Base-by-base conservation (phyloP, 1,140 invertebrate genomes). In the Cydia pomonella region DNA sequence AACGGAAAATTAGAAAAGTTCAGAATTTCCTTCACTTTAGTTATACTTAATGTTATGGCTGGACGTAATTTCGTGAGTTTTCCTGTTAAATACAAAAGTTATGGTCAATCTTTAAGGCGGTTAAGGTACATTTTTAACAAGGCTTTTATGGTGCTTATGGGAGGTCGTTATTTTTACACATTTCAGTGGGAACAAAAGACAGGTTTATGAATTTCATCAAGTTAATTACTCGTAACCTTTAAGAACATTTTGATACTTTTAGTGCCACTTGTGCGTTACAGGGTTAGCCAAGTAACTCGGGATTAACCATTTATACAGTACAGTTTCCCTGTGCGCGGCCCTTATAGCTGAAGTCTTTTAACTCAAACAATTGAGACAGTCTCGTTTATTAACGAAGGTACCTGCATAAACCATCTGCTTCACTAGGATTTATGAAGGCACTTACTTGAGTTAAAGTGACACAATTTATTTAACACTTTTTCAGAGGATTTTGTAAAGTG, bases 1-100 rank as follows among this genome's bases (percentile, higher is more conserved):
- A 33, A 69, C 64, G 64, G 64, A 69, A 69, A 69, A 69, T 69
- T 33, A 69, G 64, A 69, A 69, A 69, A 69, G 27, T 69, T 69
- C n/a, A 33, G 59, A 66, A 29, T 66, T 66, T 66, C 33, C 63
- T 66, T 29, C 64, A 41, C 29, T 38, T 21, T 38, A 18, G 9
- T 69, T 69, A 18, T 33, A 38, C 3, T 69, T 69, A 69, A 69
- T 69, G 27, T 69, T 66, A 66, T 16, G 3, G 27, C 27, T 18
- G 53, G 53, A 59, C 27, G 23, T 64, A 64, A 33, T 64, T 64
- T 33, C 27, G 63, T 27, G 63, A 33, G 16, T 64, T 33, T 33
- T 69, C 29, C n/a, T 38, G 13, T 18, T 38, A 44, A 44, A 44
- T 44, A 69, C 64, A n/a, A 33, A 59, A 69, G 33, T 69, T 69